Evolutionary conservation across 2,888 invertebrate species (phyloP), one percentile per base, ranked within the genome.

Genomic region (Tenthredo amoena): DNA sequence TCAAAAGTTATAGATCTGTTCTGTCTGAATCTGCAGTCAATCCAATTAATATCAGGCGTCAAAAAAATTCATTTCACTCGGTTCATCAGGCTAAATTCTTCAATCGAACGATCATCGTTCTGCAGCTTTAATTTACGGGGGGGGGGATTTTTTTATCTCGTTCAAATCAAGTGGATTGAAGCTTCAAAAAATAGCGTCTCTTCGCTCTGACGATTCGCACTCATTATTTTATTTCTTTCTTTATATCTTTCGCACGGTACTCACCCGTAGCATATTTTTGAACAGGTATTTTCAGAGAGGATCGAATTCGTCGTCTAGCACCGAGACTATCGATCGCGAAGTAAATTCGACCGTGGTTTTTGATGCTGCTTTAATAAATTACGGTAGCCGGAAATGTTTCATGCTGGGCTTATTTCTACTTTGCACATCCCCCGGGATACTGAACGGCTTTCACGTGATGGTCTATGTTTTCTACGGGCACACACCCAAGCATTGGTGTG

Each of bases 401-500:
- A 76, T 85, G 72, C 68, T 77, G 76, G 71, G 83, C 12, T 83
- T 94, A 58, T 94, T 94, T 85, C 92, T 94, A 65, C 90, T 94
- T 0, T 94, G 94, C 87, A 91, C 93, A 3, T 91, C 93, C 1
- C 94, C 94, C 21, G 94, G 94, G 72, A 94, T 94, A 65, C 88
- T 94, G 72, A 94, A 94, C 89, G 94, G 94, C 0, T 94, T 94
- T 88, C 94, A 94, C 89, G 94, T 94, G 68, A 94, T 94, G 65
- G 93, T 94, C 1, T 94, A 94, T 87, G 94, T 94, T 3, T 93
- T 94, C 87, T 89, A 94, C 62, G 94, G 94, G 0, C 93, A 94
- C 18, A 86, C 86, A 58, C 86, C 87, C 2, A 86, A 85, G 71
- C 87, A 87, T 74, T 65, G 76, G 85, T 86, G 83, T 50, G 71